Percentiles rank a stretch among this genome's conserved stretches.
phyloP scores from a whole-genome alignment of 2,888 invertebrate species.

The Sarcophaga carnaria region DNA sequence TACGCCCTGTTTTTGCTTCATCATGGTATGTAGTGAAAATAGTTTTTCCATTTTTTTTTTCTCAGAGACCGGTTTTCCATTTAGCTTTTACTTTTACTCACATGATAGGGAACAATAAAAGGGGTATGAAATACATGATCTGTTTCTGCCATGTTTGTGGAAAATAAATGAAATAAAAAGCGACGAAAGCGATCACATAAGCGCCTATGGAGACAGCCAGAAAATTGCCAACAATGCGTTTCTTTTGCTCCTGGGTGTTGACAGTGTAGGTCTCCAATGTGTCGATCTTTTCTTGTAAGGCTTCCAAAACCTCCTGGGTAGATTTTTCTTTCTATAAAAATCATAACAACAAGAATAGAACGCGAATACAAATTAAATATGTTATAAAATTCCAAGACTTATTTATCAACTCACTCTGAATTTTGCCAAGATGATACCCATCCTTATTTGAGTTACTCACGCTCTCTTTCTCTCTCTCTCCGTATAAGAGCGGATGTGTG shows the following conservation, averaged over 20 bases:
- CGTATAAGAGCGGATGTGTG: not conserved
- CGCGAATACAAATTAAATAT: slow-evolving; percentile 43
- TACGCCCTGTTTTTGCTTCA: not conserved
- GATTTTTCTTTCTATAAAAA: slow-evolving; percentile 83
- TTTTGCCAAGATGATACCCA: slow-evolving; percentile 87
- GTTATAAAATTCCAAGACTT: slow-evolving; percentile 35
- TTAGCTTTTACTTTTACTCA: slow-evolving; percentile 83
- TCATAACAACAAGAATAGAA: too few species aligned
- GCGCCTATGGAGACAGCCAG: slow-evolving; percentile 87
- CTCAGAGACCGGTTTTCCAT: not conserved
- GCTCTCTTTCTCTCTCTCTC: too few species aligned
- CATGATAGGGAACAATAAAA: slow-evolving; percentile 92
- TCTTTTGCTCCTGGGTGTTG: slow-evolving; percentile 90
- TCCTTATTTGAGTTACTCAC: slow-evolving; percentile 76
- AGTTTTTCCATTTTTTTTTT: not conserved
- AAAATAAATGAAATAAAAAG: slow-evolving; percentile 91
- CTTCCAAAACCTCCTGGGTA: slow-evolving; percentile 84
- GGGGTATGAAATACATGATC: slow-evolving; percentile 89
- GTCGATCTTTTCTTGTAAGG: slow-evolving; percentile 90
- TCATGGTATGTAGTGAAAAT: not conserved
- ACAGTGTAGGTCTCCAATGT: slow-evolving; percentile 90
- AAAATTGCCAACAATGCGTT: slow-evolving; percentile 90
- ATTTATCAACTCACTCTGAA: slow-evolving; percentile 84
- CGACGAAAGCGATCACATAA: slow-evolving; percentile 87
- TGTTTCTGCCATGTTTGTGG: slow-evolving; percentile 89